Evolutionary conservation across 2,113 vertebrate species (phyloP).

Genomic region (Albula goreensis): DNA sequence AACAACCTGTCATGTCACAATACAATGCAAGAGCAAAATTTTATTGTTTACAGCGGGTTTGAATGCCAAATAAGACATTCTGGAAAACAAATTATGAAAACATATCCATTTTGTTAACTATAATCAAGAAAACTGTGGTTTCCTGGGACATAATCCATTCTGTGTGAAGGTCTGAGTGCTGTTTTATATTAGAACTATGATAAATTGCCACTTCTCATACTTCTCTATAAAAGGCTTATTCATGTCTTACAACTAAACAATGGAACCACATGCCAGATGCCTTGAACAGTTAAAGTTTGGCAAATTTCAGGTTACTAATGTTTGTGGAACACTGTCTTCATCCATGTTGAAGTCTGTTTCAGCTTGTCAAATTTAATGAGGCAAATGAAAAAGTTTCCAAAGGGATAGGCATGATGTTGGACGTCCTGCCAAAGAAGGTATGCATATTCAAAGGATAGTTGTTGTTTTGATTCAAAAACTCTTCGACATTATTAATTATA

Average conservation of each 20-base stretch:
- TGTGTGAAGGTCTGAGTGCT: background rate
- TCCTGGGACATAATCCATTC: background rate
- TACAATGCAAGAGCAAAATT: background rate
- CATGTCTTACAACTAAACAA: slow-evolving; percentile 30
- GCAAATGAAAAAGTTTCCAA: background rate
- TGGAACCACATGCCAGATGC: slow-evolving; percentile 17
- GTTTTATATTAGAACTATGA: slow-evolving; percentile 23
- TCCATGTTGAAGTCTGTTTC: background rate
- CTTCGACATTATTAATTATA: background rate
- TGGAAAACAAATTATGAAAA: background rate
- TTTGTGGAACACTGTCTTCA: slow-evolving; percentile 17
- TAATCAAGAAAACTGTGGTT: slow-evolving; percentile 2
- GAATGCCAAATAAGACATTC: background rate
- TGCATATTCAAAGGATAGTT: background rate
- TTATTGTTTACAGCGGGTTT: background rate
- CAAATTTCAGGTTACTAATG: slow-evolving; percentile 36
- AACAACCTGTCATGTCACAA: slow-evolving; percentile 5
- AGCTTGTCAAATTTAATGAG: slow-evolving; percentile 17
- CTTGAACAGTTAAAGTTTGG: background rate
- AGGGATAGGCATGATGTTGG: background rate
- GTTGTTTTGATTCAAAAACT: background rate
- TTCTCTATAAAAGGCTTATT: slow-evolving; percentile 36
- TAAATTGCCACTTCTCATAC: slow-evolving; percentile 11
- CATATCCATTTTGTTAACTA: background rate
- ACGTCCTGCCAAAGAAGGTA: background rate